phyloP scores from a whole-genome alignment of 2,797 vertebrate species.

The Carapus acus region DNA sequence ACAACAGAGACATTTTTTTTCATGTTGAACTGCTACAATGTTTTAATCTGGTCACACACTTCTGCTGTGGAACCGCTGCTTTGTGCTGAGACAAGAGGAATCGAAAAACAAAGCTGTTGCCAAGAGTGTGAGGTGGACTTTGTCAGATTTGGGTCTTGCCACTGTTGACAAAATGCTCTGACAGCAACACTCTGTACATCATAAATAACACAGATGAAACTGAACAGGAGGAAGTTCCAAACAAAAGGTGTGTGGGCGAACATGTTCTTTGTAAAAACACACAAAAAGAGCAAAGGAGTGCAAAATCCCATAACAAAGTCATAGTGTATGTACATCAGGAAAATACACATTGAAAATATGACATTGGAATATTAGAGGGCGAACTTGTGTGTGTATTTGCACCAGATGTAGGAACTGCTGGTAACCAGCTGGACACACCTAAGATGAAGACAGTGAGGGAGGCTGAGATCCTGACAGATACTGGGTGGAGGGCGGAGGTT shows the following conservation, averaged over 20 bases:
- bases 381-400: slow-evolving; percentile 42
- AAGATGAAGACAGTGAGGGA: slow-evolving; percentile 27
- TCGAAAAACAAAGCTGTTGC: not conserved
- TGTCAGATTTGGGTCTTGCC: slow-evolving; percentile 39
- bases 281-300: slow-evolving; percentile 45
- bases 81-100: too few relatives aligned
- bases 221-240: slow-evolving; percentile 45
- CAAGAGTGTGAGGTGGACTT: slow-evolving; percentile 15
- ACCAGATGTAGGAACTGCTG: slow-evolving; percentile 38
- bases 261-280: slow-evolving; percentile 40
- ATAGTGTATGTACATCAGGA: slow-evolving; percentile 49
- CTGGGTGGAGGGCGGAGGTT: slow-evolving; percentile 41
- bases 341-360: slow-evolving; percentile 23
- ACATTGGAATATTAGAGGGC: slow-evolving; percentile 42
- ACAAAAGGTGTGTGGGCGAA: slow-evolving; percentile 45
- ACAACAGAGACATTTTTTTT: slow-evolving; percentile 5
- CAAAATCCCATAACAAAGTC: slow-evolving; percentile 37
- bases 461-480: slow-evolving; percentile 28
- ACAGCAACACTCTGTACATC: slow-evolving; percentile 33
- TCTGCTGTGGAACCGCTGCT: too few relatives aligned
- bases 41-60: too few relatives aligned
- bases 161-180: slow-evolving; percentile 33
- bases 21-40: not conserved
- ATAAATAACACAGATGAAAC: slow-evolving; percentile 42
- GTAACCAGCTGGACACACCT: slow-evolving; percentile 41